These are phyloP conservation scores for Diphyllodes magnificus DNA, from an alignment of 2,113 vertebrate genomes.

Conservation along the genomic window DNA sequence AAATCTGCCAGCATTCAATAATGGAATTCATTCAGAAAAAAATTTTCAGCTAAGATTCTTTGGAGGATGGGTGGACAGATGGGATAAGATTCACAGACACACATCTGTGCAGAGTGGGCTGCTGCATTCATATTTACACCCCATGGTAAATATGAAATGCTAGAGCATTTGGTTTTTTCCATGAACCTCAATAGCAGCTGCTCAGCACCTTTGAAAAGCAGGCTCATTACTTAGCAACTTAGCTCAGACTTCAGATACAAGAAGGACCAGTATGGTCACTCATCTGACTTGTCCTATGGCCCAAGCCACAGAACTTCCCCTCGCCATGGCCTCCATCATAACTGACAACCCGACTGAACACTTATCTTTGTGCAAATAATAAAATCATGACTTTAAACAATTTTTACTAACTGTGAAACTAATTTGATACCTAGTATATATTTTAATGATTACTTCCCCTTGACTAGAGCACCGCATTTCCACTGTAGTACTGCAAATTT, in stretches of 20 bases:
- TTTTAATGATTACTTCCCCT: neutral
- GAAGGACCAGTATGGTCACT: neutral
- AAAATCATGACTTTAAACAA: neutral
- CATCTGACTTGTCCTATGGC: neutral
- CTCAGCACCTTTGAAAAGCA: neutral
- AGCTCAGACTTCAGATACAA: neutral
- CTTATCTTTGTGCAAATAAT: neutral
- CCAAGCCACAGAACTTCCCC: neutral
- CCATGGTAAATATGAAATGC: neutral
- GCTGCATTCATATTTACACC: neutral
- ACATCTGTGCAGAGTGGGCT: neutral
- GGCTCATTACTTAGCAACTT: neutral
- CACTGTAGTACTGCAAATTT: neutral
- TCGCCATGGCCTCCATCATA: neutral
- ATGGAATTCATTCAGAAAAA: neutral
- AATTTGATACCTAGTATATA: neutral
- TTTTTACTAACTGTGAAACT: neutral
- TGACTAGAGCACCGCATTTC: neutral
- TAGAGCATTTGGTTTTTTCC: neutral
- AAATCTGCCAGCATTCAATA: neutral
- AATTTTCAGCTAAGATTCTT: neutral
- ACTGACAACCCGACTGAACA: neutral
- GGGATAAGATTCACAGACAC: neutral
- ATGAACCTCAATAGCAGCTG: neutral
- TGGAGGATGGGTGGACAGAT: accelerated